Base-by-base conservation (phyloP, 2,797 vertebrate species). In the Odontamblyopus rebecca region DNA sequence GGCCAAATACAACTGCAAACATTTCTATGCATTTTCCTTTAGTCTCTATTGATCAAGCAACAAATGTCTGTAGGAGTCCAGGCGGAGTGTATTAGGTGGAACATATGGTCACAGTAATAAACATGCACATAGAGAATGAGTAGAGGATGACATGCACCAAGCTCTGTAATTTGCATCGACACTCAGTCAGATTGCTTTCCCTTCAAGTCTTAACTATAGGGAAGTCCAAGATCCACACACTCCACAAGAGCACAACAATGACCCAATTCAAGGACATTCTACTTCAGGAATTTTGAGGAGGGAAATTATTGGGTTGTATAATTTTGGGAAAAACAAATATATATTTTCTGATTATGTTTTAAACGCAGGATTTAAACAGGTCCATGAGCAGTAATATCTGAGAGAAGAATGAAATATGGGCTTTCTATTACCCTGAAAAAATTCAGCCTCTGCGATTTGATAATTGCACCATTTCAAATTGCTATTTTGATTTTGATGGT, bases 161-260 rank as follows among this genome's bases (percentile, higher is more conserved):
- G 54, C 0, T 63, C 68, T 83, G 29, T 82, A 60, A 81, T 86
- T 82, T 80, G 72, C 86, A 82, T 76, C 9, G 61, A 82, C 80
- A 84, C 80, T 76, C 65, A 74, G 81, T 78, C 70, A 69, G 71
- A 86, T 78, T 83, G 83, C 85, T 85, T 86, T 85, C 80, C 83
- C 86, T 85, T 89, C 84, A 73, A 71, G 76, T 81, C 88, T 88
- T 86, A 85, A 83, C 71, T 74, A 85, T 75, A 70, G 82, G 78
- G 82, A 82, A 85, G 82, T 86, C 86, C 83, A 83, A 70, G 75
- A 59, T 69, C 38, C 61, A 29, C 76, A 75, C 77, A 74, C 67
- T 82, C 84, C 59, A 61, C 82, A 89, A 56, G 72, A 68, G 50
- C 27, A 72, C 73, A 30, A 64, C 70, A 71, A 73, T 56, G 71